Conservation (phyloP, 2,797 vertebrate genomes). For the Eutrigla gurnardus region DNA sequence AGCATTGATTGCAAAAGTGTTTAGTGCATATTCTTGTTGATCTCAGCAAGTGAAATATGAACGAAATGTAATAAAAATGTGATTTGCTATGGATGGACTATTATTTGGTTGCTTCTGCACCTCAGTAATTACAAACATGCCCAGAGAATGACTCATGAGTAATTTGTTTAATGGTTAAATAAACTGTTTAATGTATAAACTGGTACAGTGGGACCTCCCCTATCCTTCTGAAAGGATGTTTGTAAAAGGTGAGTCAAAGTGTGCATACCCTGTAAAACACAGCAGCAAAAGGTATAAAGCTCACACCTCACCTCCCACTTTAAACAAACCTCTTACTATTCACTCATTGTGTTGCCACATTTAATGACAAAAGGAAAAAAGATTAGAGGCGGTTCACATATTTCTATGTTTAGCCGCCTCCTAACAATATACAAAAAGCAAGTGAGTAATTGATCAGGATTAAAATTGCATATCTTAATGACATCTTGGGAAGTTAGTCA, state of each 20-base stretch:
- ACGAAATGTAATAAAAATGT: constrained; percentile 15
- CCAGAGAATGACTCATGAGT: background rate
- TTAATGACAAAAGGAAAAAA: background rate
- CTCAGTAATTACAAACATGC: background rate
- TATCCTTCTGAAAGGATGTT: constrained; percentile 16
- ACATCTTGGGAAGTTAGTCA: background rate
- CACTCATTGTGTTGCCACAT: background rate
- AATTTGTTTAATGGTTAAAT: background rate
- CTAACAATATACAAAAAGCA: background rate
- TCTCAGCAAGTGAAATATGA: background rate
- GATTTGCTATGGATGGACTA: background rate
- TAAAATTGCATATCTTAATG: background rate
- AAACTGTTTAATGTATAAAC: constrained; percentile 20
- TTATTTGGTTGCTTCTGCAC: background rate
- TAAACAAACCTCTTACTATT: constrained; percentile 2
- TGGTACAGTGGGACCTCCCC: background rate
- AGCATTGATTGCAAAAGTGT: background rate
- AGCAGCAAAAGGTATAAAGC: background rate
- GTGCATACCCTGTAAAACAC: constrained; percentile 5
- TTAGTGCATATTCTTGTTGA: background rate
- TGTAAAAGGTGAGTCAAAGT: constrained; percentile 44
- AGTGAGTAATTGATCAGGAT: too few relatives aligned
- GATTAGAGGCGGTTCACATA: background rate
- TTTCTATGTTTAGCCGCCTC: background rate
- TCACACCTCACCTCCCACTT: background rate